phyloP scores from a whole-genome alignment of 2,888 invertebrate species.

The Xanthia icteritia region DNA sequence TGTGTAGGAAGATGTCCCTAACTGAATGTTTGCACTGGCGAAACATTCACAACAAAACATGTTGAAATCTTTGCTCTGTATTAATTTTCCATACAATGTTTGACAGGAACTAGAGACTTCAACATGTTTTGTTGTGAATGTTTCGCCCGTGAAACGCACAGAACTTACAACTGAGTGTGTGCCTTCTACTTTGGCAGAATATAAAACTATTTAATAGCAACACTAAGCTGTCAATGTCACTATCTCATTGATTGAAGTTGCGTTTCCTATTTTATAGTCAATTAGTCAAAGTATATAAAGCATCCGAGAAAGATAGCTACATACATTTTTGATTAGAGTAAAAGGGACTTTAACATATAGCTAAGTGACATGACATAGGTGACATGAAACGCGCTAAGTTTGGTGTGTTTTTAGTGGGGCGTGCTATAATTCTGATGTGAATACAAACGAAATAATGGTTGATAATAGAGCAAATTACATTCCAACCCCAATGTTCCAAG shows the following conservation, averaged over 20 bases:
- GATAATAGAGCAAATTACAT: conserved; percentile 56
- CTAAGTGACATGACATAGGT: neutral
- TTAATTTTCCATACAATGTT: no score
- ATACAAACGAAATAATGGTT: conserved; percentile 52
- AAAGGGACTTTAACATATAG: neutral
- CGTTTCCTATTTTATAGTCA: conserved; percentile 5
- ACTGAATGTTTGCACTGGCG: no score
- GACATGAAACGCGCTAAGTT: conserved; percentile 12
- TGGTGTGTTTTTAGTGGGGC: conserved; percentile 15
- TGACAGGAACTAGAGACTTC: no score
- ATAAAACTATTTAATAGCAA: conserved; percentile 20
- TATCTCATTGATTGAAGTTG: conserved; percentile 46
- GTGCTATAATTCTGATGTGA: conserved; percentile 7
- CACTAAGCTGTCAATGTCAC: conserved; percentile 52
- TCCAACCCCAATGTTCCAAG: conserved; percentile 51
- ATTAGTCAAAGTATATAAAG: neutral
- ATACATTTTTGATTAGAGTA: neutral
- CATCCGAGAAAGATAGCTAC: conserved; percentile 17
- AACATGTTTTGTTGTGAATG: no score
- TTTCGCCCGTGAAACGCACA: no score
- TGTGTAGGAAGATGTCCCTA: no score
- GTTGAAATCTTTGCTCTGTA: no score
- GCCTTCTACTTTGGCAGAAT: neutral
- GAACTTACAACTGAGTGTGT: no score
- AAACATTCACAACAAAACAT: no score